phyloP scores from a whole-genome alignment of 2,113 vertebrate genomes.

The Megaleporinus macrocephalus region DNA sequence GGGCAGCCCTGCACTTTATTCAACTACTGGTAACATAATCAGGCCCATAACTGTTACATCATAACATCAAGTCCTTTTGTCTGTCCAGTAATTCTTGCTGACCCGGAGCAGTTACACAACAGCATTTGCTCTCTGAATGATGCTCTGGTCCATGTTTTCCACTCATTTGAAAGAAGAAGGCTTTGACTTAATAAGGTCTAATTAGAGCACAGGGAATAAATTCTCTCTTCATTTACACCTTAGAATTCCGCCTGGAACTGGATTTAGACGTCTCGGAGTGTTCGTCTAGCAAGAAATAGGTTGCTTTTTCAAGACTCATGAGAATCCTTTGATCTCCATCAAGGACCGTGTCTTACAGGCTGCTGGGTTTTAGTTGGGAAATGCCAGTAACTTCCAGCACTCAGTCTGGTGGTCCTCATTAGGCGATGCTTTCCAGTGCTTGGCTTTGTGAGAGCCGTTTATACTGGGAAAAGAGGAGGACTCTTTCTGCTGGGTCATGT shows the following conservation, averaged over 20 bases:
- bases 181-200: not conserved
- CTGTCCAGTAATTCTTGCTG: not conserved
- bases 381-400: not conserved
- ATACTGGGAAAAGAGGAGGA: not conserved
- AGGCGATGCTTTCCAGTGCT: slow-evolving; percentile 13
- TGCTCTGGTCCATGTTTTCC: not conserved
- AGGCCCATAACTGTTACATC: slow-evolving; percentile 2
- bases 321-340: not conserved
- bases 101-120: not conserved
- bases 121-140: not conserved
- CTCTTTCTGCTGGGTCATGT: not conserved
- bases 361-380: not conserved
- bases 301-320: not conserved
- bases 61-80: not conserved
- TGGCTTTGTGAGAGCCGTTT: slow-evolving; percentile 18
- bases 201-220: not conserved
- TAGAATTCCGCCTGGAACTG: not conserved
- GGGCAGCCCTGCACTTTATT: too few species aligned
- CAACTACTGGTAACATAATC: not conserved
- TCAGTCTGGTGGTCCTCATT: not conserved
- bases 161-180: not conserved
- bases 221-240: not conserved
- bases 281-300: not conserved
- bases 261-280: not conserved
- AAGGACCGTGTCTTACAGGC: not conserved